Evolutionary conservation across 2,113 vertebrate species (phyloP).

Genomic region (Indri indri): DNA sequence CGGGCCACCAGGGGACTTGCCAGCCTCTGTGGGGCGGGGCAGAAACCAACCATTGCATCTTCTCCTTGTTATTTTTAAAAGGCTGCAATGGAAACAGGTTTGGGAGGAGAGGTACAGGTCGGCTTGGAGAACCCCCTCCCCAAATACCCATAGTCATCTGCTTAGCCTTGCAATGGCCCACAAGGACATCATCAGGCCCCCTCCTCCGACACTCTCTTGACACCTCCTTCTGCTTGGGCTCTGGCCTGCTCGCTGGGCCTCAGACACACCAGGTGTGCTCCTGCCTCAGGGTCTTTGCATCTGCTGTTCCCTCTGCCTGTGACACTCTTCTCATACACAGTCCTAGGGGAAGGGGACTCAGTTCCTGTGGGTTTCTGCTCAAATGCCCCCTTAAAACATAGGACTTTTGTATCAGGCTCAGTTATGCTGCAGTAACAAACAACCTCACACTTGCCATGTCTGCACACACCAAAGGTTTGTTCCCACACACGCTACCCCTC

Average conservation of each 20-base stretch:
- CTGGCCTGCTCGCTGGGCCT: background rate
- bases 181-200: fast-evolving
- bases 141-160: background rate
- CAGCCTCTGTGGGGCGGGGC: background rate
- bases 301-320: background rate
- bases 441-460: background rate
- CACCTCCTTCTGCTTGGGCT: background rate
- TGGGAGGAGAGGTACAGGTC: background rate
- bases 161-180: background rate
- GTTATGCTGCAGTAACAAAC: background rate
- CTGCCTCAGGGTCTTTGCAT: background rate
- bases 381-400: background rate
- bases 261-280: background rate
- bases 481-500: background rate
- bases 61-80: background rate
- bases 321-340: fast-evolving
- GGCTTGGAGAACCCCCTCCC: background rate
- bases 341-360: background rate
- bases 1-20: background rate
- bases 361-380: background rate
- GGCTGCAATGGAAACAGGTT: background rate
- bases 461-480: background rate
- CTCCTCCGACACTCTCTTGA: fast-evolving
- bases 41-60: background rate
- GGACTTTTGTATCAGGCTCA: background rate